These are phyloP conservation scores for Elgaria multicarinata DNA, from an alignment of 2,113 vertebrate genomes.

Conservation along the genomic window DNA sequence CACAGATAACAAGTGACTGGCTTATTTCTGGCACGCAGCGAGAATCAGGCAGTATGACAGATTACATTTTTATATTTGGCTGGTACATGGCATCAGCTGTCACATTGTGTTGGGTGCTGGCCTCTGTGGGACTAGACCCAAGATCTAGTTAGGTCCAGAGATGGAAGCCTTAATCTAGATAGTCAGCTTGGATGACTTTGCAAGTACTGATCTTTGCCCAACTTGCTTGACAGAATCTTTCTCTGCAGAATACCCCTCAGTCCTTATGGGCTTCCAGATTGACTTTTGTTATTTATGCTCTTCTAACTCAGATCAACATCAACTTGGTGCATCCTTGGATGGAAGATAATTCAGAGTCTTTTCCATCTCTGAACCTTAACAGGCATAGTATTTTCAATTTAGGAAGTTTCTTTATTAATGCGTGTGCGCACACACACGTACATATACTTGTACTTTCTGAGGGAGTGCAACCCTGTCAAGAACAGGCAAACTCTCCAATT, in stretches of 20 bases:
- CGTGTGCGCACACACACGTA: too few relatives aligned
- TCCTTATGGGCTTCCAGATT: not conserved
- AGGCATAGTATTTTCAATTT: not conserved
- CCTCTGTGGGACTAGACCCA: not conserved
- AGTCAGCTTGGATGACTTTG: not conserved
- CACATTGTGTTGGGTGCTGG: not conserved
- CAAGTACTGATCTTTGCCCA: not conserved
- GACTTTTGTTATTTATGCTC: not conserved
- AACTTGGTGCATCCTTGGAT: not conserved
- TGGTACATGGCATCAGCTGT: not conserved
- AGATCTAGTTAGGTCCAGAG: not conserved
- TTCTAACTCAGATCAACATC: not conserved
- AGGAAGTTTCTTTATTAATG: not conserved
- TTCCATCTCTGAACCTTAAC: not conserved
- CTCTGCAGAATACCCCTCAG: not conserved
- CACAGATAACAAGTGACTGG: constrained; percentile 17
- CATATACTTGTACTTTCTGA: too few relatives aligned
- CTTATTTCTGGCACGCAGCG: constrained; percentile 1
- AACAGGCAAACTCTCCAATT: too few relatives aligned
- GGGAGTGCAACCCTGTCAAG: too few relatives aligned
- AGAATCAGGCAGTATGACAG: constrained; percentile 9
- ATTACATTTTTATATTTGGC: not conserved
- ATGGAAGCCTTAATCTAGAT: not conserved
- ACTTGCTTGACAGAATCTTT: not conserved
- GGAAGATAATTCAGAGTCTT: not conserved